Base-by-base conservation (phyloP, 2,113 vertebrate genomes). In the Pterocles burchelli region DNA sequence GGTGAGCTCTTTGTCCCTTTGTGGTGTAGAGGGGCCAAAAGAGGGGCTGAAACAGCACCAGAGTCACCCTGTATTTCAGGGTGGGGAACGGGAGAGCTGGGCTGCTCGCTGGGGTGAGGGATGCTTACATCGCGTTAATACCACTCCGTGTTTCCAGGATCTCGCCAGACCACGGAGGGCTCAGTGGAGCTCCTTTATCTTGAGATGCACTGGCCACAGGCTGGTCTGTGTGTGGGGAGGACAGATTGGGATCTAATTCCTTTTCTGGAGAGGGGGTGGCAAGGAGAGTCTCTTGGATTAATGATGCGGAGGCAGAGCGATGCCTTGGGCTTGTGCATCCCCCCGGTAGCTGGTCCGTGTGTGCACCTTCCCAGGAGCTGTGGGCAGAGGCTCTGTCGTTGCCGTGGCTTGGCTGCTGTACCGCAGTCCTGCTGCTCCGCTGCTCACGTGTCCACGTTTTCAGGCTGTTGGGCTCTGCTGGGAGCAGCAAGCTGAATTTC, bases 1-100 rank as follows among this genome's bases (percentile, higher is more conserved):
- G 99, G 99, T 99, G 98, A 85, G 84, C 38, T 78, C 24, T 73
- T 76, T 57, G 38, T 92, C 72, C 16, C 1, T 10, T 67, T 72
- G 43, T 55, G n/a, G 29, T 52, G 14, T 58, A 16, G 72, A 89
- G 80, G 31, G 85, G 51, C 52, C 45, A 31, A 45, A 90, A 74
- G 67, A 77, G 43, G 46, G 38, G 75, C 67, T 88, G 79, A 49
- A 86, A 26, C 29, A 51, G 13, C 45, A 46, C 18, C 57, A n/a
- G 43, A 38, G 10, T 46, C 38, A 10, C 45, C 18, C 59, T 48
- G 33, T 58, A 6, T 79, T 63, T 71, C 85, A 49, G 48, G 5
- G 20, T 54, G 75, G 31, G n/a, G 13, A 51, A 11, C 21, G 38
- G 43, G 49, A 75, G 46, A 36, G 13, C 43, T 90, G 13, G 45